These are phyloP conservation scores for Fringilla coelebs DNA, from an alignment of 2,797 vertebrate genomes.

Conservation along the genomic window DNA sequence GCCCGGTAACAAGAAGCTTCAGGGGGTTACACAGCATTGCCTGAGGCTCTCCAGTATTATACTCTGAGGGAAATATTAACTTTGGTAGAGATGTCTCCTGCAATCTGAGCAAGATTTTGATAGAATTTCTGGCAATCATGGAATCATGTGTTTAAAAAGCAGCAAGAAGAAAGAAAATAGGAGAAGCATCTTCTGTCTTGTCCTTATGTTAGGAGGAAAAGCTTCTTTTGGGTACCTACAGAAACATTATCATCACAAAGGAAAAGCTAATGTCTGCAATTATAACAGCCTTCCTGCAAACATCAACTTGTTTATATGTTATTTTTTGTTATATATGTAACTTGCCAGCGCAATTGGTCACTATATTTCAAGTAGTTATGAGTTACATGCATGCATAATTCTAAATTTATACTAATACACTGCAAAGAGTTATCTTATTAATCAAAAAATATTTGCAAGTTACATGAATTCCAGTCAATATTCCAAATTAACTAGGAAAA, in stretches of 20 bases:
- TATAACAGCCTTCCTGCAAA: not conserved
- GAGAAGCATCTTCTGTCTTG: not conserved
- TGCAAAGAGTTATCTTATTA: not conserved
- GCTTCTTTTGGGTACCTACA: not conserved
- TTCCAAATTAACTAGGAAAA: not conserved
- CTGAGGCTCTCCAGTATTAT: slow-evolving; percentile 51
- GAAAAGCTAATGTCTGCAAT: not conserved
- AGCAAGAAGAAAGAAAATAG: not conserved
- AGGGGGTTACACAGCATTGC: slow-evolving; percentile 63
- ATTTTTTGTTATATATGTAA: not conserved
- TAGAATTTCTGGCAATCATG: slow-evolving; percentile 2
- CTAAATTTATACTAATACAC: not conserved
- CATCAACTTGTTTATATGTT: not conserved
- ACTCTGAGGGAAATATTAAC: slow-evolving; percentile 63
- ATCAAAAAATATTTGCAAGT: not conserved
- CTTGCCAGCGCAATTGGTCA: not conserved
- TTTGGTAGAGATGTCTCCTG: slow-evolving; percentile 54
- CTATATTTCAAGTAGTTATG: not conserved
- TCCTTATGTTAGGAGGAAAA: not conserved
- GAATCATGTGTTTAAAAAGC: not conserved
- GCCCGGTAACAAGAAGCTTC: slow-evolving; percentile 59
- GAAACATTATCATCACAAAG: not conserved
- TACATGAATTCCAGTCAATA: not conserved
- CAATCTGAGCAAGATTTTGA: slow-evolving; percentile 40
- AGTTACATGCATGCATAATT: not conserved